Percentiles rank a stretch among this genome's conserved stretches.
Evolutionary conservation across 2,113 vertebrate species (phyloP).

Genomic region (Brienomyrus longianalis): DNA sequence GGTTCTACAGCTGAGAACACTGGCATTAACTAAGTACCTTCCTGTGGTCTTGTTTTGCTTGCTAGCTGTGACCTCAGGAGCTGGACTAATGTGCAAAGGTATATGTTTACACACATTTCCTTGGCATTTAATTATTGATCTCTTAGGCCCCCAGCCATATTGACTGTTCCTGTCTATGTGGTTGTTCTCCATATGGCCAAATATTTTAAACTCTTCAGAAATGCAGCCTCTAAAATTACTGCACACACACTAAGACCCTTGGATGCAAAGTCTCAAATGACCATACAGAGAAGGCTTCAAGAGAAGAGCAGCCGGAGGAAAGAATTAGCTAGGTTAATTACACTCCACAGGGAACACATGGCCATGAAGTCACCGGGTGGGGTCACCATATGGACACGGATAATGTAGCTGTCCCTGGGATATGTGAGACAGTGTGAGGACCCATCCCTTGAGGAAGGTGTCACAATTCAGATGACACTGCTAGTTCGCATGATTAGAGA

Average conservation of each 20-base stretch:
- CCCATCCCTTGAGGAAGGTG: neutral
- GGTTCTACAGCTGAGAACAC: neutral
- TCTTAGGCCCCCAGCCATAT: neutral
- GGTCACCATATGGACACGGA: neutral
- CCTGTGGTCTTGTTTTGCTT: no score
- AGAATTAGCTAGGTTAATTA: neutral
- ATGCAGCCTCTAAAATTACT: neutral
- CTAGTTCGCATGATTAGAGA: neutral
- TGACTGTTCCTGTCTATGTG: neutral
- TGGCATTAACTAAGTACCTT: neutral
- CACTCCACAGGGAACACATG: neutral
- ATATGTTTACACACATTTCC: neutral
- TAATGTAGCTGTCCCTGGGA: neutral
- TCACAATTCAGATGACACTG: neutral
- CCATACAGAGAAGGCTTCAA: neutral
- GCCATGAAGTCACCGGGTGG: neutral
- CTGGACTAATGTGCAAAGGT: neutral
- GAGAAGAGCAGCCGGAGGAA: neutral
- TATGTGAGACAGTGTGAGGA: neutral
- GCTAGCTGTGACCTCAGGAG: no score
- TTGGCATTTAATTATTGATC: neutral
- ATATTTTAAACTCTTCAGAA: neutral
- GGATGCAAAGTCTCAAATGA: neutral
- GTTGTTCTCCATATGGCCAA: neutral
- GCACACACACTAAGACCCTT: neutral